Evolutionary conservation across 2,888 invertebrate species (phyloP), one percentile per base, ranked within the genome.

Genomic region (Ditylenchus weischeri): DNA sequence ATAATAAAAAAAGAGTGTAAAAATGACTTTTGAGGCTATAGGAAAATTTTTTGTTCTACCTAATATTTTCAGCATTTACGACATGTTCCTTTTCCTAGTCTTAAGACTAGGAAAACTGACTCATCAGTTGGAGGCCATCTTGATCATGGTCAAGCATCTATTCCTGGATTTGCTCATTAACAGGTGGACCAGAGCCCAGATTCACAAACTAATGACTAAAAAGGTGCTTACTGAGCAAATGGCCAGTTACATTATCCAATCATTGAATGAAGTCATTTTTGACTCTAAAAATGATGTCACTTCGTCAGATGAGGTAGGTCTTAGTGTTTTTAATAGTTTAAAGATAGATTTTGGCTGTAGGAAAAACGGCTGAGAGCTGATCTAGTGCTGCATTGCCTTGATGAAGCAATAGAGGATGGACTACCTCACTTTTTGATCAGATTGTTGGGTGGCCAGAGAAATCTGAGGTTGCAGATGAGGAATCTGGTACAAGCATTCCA

Each of bases 401-500:
- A 72, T 19, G 78, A 76, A 49, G 76, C 59, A 58, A 63, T 75
- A n/a, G 64, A 68, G 35, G 69, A 74, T 23, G 51, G 64, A 13
- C 67, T 77, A 50, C 72, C 73, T n/a, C 15, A 63, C 48, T 59
- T 59, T 38, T 23, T 62, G 29, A 23, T 47, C 18, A 49, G 62
- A n/a, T n/a, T 57, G 3, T 48, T 62, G 6, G 54, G 54, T 21
- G 54, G 54, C n/a, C 54, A 54, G 29, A 54, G 29, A 18, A 54
- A 18, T 54, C 11, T 54, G 3, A 21, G 59, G 15, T 10, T 13
- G 21, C 36, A 36, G 36, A 21, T 68, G 36, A 57, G 68, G 23
- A 68, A 69, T 5, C 64, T 75, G 10, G 69, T 76, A 49, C 68
- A 70, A 48, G 73, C 83, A 21, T 77, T 87, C 47, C 88, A 88